Evolutionary conservation across 2,888 invertebrate species (phyloP), one percentile per base, ranked within the genome.

Genomic region (Heliconius sara): DNA sequence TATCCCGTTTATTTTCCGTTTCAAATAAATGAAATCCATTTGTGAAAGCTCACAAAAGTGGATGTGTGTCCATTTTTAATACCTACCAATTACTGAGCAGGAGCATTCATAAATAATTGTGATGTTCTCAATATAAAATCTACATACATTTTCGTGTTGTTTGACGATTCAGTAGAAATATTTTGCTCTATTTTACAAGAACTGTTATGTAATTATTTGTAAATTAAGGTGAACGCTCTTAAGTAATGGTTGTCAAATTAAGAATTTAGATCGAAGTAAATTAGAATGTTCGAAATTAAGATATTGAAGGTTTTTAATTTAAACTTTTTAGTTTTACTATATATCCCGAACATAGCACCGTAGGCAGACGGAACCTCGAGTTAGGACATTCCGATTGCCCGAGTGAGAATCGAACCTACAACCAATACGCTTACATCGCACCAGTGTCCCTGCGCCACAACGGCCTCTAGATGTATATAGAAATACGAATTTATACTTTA

Each of bases 1-100:
- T 80, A 68, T 81, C 43, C 73, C 76, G 76, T 80, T 80, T 78
- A 80, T 80, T 80, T 80, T 30, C 43, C 74, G 76, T 82, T 78
- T 79, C 78, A 79, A 79, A 82, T 80, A 79, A 82, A 82, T 80
- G 80, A 79, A 78, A 80, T 78, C 81, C 79, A 82, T 82, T 82
- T 79, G 76, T 77, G 66, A 78, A 73, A 73, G 80, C 74, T 74
- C 76, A 79, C 80, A 80, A 66, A 78, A 65, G 77, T 80, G 80
- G 73, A 73, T 74, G 63, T 79, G 74, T 76, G 78, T 82, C 77
- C 80, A 80, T 82, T 80, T 80, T 80, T 79, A 82, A 77, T 76
- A 73, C 80, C 78, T 77, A 75, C 76, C 78, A 77, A 82, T 82
- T 74, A 75, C 78, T 74, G 74, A 76, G 72, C 30, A 76, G 78